Evolutionary conservation across 2,113 vertebrate genomes (phyloP), one percentile per base, ranked within the genome.

Genomic region (Plecturocebus donacophilus): DNA sequence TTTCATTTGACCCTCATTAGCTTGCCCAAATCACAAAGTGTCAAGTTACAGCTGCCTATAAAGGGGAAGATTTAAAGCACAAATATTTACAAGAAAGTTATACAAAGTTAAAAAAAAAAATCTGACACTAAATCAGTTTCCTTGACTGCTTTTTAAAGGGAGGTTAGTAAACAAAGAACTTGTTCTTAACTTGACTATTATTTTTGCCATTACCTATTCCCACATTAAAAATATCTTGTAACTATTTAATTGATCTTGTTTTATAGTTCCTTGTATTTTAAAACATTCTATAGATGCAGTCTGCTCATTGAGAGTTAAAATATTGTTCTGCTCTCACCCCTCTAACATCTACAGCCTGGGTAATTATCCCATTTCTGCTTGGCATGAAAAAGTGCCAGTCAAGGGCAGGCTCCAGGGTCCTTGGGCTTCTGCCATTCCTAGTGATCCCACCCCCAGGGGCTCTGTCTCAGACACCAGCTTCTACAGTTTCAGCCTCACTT

Each of bases 391-490:
- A 68, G 54, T 84, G 61, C 30, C 64, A 66, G 75, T 82, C 56
- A 92, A 45, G n/a, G 16, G 56, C 27, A 77, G 7, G 27, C 81
- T 88, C 27, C 6, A 40, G 47, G 75, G 52, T n/a, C 35, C 79
- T 40, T 83, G 61, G 38, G 23, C 47, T 64, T 83, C 56, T 71
- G 17, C 64, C 47, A 23, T 38, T 80, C 30, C 68, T 84, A 87
- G 0, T 52, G 80, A 80, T 17, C 38, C 27, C 61, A 23, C 49
- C 75, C 45, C 52, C 83, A 35, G 45, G 54, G 27, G 7, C 42
- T 82, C 47, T 89, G 76, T 47, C 64, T 88, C 95, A 95, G 96
- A 82, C 45, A 68, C 21, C 8, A 45, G 71, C n/a, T 93, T 87
- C 77, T 79, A 86, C 5, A 76, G 8, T 92, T 92, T 94, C 85